Percentiles rank a stretch among this genome's conserved stretches.
Conservation (phyloP, 2,113 vertebrate genomes). For the Arvicanthis niloticus region DNA sequence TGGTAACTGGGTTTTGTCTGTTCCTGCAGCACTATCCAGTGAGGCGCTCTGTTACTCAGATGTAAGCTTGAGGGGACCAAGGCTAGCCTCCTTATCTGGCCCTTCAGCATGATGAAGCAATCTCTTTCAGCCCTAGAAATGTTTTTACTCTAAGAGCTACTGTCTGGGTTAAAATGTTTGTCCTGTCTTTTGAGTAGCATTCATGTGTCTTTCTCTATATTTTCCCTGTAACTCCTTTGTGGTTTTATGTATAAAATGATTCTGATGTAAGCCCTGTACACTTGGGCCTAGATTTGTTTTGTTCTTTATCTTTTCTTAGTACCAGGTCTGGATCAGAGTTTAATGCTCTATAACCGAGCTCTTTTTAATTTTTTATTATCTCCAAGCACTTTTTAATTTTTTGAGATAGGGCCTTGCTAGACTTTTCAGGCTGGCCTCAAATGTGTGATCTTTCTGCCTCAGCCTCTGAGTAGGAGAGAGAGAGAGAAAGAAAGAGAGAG, state of each 20-base stretch:
- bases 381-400: neutral
- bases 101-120: neutral
- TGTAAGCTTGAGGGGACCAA: neutral
- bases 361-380: neutral
- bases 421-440: neutral
- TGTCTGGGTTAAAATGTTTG: neutral
- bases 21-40: neutral
- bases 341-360: neutral
- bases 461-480: neutral
- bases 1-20: neutral
- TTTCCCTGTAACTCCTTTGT: neutral
- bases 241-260: neutral
- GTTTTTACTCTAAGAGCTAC: constrained; percentile 22
- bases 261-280: neutral
- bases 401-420: neutral
- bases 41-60: neutral
- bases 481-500: too few relatives aligned
- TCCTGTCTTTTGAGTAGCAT: neutral
- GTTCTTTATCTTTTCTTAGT: neutral
- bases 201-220: neutral
- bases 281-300: neutral
- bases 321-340: neutral
- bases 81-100: neutral
- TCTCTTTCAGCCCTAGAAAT: neutral
- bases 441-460: neutral